Base-by-base conservation (phyloP, 2,888 invertebrate genomes). In the Panorpa germanica region DNA sequence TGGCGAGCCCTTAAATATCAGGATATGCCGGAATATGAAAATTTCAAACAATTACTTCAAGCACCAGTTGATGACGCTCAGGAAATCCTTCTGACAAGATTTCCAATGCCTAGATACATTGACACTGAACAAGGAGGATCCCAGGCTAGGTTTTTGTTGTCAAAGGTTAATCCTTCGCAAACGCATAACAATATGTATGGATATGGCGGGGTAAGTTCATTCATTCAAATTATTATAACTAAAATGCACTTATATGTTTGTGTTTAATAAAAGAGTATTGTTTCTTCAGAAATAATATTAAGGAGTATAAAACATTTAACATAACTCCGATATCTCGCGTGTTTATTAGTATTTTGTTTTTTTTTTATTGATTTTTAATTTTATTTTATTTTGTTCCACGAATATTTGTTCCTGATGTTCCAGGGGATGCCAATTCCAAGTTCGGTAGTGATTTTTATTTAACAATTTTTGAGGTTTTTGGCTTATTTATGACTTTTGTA, bases 161-260 rank as follows among this genome's bases (percentile, higher is more conserved):
- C 93, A 12, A 96, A 98, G 69, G 98, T 99, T 35, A 99, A 99
- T 57, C 98, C 98, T n/a, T 96, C 96, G 44, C 86, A 93, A 54
- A 99, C 98, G 11, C 98, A 99, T 59, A 98, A 98, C 63, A 96
- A 95, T 55, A 90, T 86, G 85, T 91, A 88, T 55, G 80, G 85
- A 23, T 93, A 88, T 54, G 85, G 83, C 45, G 82, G 82, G 68
- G 82, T 81, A 57, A 74, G 78, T 70, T 39, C 28, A 31, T 5
- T 28, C 21, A 32, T 28, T 25, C 32, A 35, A 32, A 26, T 34
- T 13, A 31, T 25, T 22, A 19, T 28, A 21, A 3, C 21, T 19
- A 21, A 20, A n/a, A 21, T 10, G 22, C 9, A 25, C 9, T 7
- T 14, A 17, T 32, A 15, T 16, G 32, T 34, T 34, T 38, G 31